Percentiles rank a stretch among this genome's conserved stretches.
phyloP scores from a whole-genome alignment of 2,797 vertebrate genomes.

The Cichlasoma orientale region DNA sequence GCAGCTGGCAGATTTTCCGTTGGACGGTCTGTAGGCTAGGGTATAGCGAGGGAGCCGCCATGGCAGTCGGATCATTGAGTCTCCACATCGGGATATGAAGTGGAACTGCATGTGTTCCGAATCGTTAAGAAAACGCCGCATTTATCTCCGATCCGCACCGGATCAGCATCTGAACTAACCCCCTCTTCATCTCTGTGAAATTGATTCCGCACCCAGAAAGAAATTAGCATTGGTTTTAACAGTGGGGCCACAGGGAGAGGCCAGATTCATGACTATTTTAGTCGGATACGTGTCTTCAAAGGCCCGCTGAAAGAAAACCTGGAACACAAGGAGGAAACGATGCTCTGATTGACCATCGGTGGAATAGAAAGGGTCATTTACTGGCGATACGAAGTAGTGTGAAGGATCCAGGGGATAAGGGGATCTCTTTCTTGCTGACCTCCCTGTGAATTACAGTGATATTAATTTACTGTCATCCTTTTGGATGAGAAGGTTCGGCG shows the following conservation, averaged over 20 bases:
- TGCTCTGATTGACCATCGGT: conserved; percentile 68
- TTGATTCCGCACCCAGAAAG: conserved; percentile 27
- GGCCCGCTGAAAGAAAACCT: conserved; percentile 63
- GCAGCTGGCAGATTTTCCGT: conserved; percentile 76
- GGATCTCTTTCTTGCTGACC: conserved; percentile 42
- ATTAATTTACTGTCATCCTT: conserved; percentile 56
- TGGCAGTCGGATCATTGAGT: conserved; percentile 84
- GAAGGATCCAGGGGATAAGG: conserved; percentile 48
- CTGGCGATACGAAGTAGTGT: conserved; percentile 48
- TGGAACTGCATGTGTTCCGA: conserved; percentile 68
- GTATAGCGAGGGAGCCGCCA: conserved; percentile 86
- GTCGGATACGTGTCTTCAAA: conserved; percentile 73
- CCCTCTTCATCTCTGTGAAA: conserved; percentile 31
- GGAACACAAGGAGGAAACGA: conserved; percentile 55
- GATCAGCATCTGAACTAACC: conserved; percentile 21
- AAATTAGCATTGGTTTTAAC: conserved; percentile 52
- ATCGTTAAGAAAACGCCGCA: conserved; percentile 55
- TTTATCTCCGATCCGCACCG: conserved; percentile 36
- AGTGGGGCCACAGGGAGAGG: conserved; percentile 73
- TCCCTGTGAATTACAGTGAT: conserved; percentile 40
- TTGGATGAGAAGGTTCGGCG: conserved; percentile 74
- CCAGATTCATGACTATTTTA: conserved; percentile 80
- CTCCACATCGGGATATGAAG: conserved; percentile 84
- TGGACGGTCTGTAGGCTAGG: conserved; percentile 76
- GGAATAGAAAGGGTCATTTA: conserved; percentile 54